Conservation (phyloP, 2,113 vertebrate genomes). For the Dasypus novemcinctus region DNA sequence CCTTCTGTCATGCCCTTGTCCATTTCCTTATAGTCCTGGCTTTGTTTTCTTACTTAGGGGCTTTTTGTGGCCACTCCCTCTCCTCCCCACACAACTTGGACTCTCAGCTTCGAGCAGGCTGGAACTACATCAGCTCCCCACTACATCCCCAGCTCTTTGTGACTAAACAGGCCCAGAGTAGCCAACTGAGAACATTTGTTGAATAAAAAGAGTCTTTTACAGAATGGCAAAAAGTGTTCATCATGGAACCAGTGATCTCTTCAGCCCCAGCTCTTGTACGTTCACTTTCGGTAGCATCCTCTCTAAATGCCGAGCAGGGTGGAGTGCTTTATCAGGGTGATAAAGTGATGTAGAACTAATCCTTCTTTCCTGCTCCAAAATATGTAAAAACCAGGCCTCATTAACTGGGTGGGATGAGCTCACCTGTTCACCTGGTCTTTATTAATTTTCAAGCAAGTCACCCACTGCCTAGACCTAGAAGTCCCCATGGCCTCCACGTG, state of each 20-base stretch:
- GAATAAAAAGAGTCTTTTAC: background rate
- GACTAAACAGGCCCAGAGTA: background rate
- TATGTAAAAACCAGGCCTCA: background rate
- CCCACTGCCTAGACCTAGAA: background rate
- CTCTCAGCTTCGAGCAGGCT: background rate
- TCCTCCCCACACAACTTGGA: background rate
- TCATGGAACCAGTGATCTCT: background rate
- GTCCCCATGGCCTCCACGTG: background rate
- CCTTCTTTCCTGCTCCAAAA: background rate
- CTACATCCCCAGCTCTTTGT: background rate
- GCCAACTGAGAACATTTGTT: background rate
- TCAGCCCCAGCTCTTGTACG: background rate
- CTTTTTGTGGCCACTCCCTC: background rate
- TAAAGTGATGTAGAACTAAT: background rate
- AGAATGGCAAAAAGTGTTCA: background rate
- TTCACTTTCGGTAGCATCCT: background rate
- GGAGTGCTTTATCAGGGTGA: background rate
- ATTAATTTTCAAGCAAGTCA: background rate
- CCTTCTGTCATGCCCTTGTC: accelerated
- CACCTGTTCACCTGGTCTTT: background rate
- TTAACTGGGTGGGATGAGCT: background rate
- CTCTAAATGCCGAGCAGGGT: background rate
- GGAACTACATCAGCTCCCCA: background rate
- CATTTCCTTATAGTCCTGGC: background rate
- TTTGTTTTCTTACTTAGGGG: background rate